Percentiles rank a stretch among this genome's conserved stretches.
phyloP scores from a whole-genome alignment of 2,797 vertebrate species.

The Chiloscyllium punctatum region DNA sequence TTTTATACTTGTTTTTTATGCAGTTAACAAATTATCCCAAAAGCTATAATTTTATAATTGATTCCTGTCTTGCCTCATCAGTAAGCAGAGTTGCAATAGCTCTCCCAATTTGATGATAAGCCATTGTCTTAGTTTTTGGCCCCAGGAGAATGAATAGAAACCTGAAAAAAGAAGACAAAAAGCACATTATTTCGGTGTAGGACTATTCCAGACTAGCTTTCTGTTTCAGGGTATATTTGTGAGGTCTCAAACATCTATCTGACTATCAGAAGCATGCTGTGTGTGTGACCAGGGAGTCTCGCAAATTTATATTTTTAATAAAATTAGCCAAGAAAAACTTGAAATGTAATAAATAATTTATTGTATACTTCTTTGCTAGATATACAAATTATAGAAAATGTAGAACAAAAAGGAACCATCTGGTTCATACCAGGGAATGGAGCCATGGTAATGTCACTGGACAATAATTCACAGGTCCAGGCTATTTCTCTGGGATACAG shows the following conservation, averaged over 20 bases:
- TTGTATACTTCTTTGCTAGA: neutral
- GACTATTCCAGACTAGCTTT: neutral
- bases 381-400: neutral
- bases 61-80: conserved; percentile 54
- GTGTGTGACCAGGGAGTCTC: neutral
- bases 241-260: neutral
- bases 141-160: conserved; percentile 67
- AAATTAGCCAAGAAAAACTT: neutral
- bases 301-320: neutral
- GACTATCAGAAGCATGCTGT: neutral
- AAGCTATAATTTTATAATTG: neutral
- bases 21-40: neutral
- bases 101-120: conserved; percentile 60
- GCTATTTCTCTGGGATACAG: too few relatives aligned
- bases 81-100: conserved; percentile 60
- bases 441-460: too few relatives aligned
- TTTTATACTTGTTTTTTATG: neutral
- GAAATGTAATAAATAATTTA: neutral
- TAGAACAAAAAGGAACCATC: neutral
- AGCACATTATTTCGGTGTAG: neutral
- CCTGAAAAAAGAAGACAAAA: conserved; percentile 45
- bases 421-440: too few relatives aligned
- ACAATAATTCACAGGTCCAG: too few relatives aligned
- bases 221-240: neutral
- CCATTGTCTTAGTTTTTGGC: conserved; percentile 48